Evolutionary conservation across 2,888 invertebrate genomes (phyloP).

Genomic region (Cyrtodaria siliqua): DNA sequence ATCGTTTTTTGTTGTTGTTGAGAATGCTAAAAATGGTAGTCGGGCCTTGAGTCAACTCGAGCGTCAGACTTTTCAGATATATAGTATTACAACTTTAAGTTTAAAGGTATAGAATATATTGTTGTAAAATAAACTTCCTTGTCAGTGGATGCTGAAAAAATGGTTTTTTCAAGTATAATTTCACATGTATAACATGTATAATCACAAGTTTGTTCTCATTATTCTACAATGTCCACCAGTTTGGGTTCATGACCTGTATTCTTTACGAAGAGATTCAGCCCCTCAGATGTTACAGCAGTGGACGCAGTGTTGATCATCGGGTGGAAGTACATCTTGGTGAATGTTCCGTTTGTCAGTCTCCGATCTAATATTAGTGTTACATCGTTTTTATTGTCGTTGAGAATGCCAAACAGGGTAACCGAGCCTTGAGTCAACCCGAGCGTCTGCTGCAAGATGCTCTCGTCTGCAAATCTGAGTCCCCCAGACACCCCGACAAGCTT

Average conservation of each 20-base stretch:
- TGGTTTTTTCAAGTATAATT: no score
- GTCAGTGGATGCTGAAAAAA: no score
- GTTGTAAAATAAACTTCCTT: no score
- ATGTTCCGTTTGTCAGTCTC: constrained; percentile 74
- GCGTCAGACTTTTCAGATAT: no score
- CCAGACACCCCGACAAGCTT: constrained; percentile 81
- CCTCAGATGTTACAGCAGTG: constrained; percentile 71
- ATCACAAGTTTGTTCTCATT: no score
- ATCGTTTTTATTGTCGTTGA: constrained; percentile 81
- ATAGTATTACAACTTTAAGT: no score
- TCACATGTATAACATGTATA: no score
- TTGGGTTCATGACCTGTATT: constrained; percentile 74
- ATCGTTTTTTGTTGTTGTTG: constrained; percentile 80
- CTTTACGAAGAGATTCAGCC: constrained; percentile 74
- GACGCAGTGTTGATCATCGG: constrained; percentile 84
- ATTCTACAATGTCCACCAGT: constrained; percentile 44
- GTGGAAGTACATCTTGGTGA: constrained; percentile 80
- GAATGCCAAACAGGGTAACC: constrained; percentile 84
- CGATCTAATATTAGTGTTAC: constrained; percentile 81
- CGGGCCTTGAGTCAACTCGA: constrained; percentile 84
- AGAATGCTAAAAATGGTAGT: constrained; percentile 85
- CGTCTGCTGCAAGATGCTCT: constrained; percentile 77
- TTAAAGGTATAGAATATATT: no score
- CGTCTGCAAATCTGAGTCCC: constrained; percentile 84
- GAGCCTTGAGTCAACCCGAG: constrained; percentile 85